These are phyloP conservation scores for Teleiodes luculella DNA, from an alignment of 2,888 invertebrate genomes.

Conservation along the genomic window DNA sequence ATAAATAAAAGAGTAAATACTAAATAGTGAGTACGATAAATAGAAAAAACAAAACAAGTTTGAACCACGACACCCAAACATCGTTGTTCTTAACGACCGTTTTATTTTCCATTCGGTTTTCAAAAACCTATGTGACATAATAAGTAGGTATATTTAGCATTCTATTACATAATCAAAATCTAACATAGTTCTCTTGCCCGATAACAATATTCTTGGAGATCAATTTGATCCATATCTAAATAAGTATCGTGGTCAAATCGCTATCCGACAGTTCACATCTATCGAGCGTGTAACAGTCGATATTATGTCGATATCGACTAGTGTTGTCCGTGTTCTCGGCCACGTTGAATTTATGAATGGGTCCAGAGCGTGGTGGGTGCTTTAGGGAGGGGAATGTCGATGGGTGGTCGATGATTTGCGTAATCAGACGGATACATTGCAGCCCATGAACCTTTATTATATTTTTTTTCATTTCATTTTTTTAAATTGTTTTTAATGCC, in stretches of 20 bases:
- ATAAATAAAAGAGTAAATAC: too few relatives aligned
- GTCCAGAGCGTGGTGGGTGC: conserved; percentile 53
- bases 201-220: background rate
- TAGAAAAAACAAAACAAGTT: too few relatives aligned
- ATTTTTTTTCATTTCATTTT: too few relatives aligned
- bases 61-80: too few relatives aligned
- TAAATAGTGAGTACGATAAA: too few relatives aligned
- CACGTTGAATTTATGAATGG: conserved; percentile 62
- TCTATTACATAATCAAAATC: too few relatives aligned
- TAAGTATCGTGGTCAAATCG: conserved; percentile 1
- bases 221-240: conserved; percentile 1
- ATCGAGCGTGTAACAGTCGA: conserved; percentile 23
- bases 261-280: conserved; percentile 25
- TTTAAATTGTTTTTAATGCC: too few relatives aligned
- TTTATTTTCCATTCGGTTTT: too few relatives aligned
- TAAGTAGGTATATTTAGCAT: too few relatives aligned
- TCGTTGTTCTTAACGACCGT: too few relatives aligned
- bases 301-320: conserved; percentile 40
- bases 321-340: conserved; percentile 55
- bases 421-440: background rate
- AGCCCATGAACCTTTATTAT: too few relatives aligned
- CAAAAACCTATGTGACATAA: too few relatives aligned
- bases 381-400: conserved; percentile 34
- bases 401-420: conserved; percentile 9
- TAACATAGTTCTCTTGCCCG: background rate